Conservation (phyloP, 2,113 vertebrate species). For the Melospiza georgiana region DNA sequence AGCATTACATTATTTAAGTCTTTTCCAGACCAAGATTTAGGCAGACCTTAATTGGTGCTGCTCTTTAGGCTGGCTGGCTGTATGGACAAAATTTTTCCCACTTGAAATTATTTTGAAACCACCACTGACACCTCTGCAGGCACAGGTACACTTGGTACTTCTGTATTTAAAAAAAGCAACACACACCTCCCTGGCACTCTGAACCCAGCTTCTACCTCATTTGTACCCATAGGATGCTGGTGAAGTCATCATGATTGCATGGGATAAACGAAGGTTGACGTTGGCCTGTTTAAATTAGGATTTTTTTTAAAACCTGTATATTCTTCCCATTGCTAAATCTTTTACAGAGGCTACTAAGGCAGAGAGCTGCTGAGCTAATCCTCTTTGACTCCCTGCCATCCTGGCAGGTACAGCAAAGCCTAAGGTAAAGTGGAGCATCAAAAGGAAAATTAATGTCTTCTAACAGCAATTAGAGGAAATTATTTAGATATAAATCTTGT, state of each 20-base stretch:
- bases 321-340: constrained; percentile 67
- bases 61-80: not conserved
- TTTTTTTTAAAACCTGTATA: not conserved
- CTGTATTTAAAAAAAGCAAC: not conserved
- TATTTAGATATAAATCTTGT: constrained; percentile 84
- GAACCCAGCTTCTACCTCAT: not conserved
- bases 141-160: not conserved
- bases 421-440: constrained; percentile 78
- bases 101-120: constrained; percentile 6
- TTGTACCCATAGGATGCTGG: constrained; percentile 32
- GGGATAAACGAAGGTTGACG: constrained; percentile 17
- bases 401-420: constrained; percentile 77
- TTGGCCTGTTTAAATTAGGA: constrained; percentile 29
- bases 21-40: not conserved
- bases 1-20: not conserved
- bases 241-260: constrained; percentile 39
- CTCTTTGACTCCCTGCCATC: constrained; percentile 78
- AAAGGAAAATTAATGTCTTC: constrained; percentile 83
- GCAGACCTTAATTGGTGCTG: not conserved
- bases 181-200: not conserved
- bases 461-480: constrained; percentile 86
- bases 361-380: constrained; percentile 74
- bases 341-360: constrained; percentile 57
- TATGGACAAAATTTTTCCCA: not conserved
- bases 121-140: not conserved